These are phyloP conservation scores for Cryptophagus acutangulus DNA, from an alignment of 2,888 invertebrate genomes.

Conservation along the genomic window DNA sequence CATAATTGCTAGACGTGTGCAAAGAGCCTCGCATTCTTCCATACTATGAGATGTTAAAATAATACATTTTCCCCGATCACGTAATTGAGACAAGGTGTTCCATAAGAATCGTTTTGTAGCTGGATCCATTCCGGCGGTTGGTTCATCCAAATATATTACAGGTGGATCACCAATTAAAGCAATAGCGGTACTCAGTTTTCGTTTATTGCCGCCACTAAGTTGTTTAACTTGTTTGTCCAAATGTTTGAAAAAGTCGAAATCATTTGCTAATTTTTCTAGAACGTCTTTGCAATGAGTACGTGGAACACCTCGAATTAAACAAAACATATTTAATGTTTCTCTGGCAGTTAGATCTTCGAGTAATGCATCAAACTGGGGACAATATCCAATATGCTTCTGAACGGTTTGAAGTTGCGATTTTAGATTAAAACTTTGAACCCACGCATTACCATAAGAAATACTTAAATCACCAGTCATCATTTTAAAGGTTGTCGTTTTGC, in stretches of 20 bases:
- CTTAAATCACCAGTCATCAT: conserved; percentile 82
- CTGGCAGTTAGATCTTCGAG: conserved; percentile 53
- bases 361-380: conserved; percentile 56
- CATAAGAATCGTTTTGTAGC: conserved; percentile 76
- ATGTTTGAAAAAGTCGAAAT: conserved; percentile 47
- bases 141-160: conserved; percentile 52
- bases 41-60: conserved; percentile 82
- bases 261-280: conserved; percentile 42
- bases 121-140: conserved; percentile 69
- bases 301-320: conserved; percentile 50
- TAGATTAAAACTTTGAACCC: conserved; percentile 45
- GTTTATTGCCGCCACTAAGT: conserved; percentile 54
- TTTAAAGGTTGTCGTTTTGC: conserved; percentile 84
- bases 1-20: conserved; percentile 77
- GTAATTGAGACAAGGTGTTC: conserved; percentile 65
- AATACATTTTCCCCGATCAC: conserved; percentile 68
- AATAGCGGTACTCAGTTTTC: conserved; percentile 54
- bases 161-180: conserved; percentile 54
- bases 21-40: conserved; percentile 83
- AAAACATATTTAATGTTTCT: conserved; percentile 52
- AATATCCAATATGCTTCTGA: conserved; percentile 55
- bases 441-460: conserved; percentile 66
- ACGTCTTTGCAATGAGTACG: conserved; percentile 35
- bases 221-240: conserved; percentile 47
- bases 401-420: conserved; percentile 50